A percentile compares a stretch with the other conserved stretches of the same genome.
Evolutionary conservation across 2,113 vertebrate genomes (phyloP).

Genomic region (Egretta garzetta): DNA sequence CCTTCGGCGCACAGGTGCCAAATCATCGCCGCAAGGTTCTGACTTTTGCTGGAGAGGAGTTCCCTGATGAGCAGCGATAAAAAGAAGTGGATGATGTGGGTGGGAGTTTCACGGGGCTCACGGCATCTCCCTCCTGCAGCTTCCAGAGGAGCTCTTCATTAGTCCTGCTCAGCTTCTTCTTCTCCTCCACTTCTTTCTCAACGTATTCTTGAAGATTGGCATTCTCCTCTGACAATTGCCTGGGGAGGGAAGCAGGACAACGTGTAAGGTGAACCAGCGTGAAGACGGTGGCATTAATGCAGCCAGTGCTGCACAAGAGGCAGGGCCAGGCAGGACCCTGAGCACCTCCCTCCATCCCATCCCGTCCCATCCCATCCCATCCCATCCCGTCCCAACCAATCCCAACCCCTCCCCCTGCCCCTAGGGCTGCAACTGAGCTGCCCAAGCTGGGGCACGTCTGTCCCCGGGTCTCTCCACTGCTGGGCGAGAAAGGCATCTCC

Average conservation of each 20-base stretch:
- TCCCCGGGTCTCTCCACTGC: not conserved
- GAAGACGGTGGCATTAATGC: not conserved
- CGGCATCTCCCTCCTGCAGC: constrained; percentile 87
- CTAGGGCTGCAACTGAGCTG: not conserved
- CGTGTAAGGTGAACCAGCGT: not conserved
- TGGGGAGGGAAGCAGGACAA: constrained; percentile 52
- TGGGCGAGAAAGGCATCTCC: not conserved
- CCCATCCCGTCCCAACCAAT: not conserved
- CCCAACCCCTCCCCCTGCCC: not conserved
- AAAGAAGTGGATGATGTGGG: constrained; percentile 84
- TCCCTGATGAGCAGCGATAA: constrained; percentile 79
- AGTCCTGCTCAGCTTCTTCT: constrained; percentile 93
- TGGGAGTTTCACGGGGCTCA: constrained; percentile 86
- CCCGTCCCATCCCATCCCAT: not conserved
- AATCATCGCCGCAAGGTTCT: constrained; percentile 83
- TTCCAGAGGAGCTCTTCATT: constrained; percentile 98
- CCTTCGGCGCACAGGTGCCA: not conserved
- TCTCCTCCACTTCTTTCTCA: constrained; percentile 95
- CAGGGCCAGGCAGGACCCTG: not conserved
- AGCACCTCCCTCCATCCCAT: not conserved
- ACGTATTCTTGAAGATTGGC: constrained; percentile 93
- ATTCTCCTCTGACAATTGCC: constrained; percentile 94
- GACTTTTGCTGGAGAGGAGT: constrained; percentile 81
- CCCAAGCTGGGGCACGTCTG: not conserved
- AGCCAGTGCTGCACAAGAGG: not conserved